phyloP scores from a whole-genome alignment of 2,797 vertebrate species.

The Dicrostonyx torquatus region DNA sequence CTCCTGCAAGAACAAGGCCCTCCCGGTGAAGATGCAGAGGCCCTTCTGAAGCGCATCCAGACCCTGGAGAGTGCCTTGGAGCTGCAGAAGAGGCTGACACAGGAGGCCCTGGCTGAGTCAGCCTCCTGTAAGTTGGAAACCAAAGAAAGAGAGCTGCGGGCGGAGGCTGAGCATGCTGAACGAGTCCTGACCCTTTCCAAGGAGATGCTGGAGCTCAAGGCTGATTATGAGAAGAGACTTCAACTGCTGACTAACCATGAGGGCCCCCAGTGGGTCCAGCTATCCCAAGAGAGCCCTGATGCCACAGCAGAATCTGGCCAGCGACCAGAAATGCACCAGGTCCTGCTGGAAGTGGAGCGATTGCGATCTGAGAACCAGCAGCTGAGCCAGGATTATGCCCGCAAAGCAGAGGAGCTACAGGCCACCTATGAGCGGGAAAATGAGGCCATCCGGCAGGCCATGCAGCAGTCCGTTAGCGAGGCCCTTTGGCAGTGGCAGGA shows the following conservation, averaged over 20 bases:
- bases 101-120: slow-evolving; percentile 88
- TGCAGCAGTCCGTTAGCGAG: slow-evolving; percentile 89
- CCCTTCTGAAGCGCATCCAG: slow-evolving; percentile 90
- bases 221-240: slow-evolving; percentile 88
- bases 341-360: slow-evolving; percentile 85
- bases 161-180: slow-evolving; percentile 84
- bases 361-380: slow-evolving; percentile 85
- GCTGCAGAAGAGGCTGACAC: slow-evolving; percentile 90
- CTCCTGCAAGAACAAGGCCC: slow-evolving; percentile 83
- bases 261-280: slow-evolving; percentile 83
- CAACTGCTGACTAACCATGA: slow-evolving; percentile 84
- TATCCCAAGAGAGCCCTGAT: slow-evolving; percentile 82
- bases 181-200: slow-evolving; percentile 76
- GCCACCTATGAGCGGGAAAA: slow-evolving; percentile 86
- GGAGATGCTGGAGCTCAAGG: slow-evolving; percentile 85
- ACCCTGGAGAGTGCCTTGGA: slow-evolving; percentile 92
- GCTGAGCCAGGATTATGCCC: slow-evolving; percentile 77
- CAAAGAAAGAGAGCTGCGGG: slow-evolving; percentile 88
- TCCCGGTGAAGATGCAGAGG: slow-evolving; percentile 83
- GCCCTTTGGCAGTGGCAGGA: slow-evolving; percentile 91
- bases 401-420: slow-evolving; percentile 86
- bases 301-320: slow-evolving; percentile 82
- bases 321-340: slow-evolving; percentile 79
- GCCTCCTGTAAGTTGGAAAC: slow-evolving; percentile 84
- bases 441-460: slow-evolving; percentile 86